Conservation (phyloP, 2,888 invertebrate genomes). For the Mycalesis mineus region DNA sequence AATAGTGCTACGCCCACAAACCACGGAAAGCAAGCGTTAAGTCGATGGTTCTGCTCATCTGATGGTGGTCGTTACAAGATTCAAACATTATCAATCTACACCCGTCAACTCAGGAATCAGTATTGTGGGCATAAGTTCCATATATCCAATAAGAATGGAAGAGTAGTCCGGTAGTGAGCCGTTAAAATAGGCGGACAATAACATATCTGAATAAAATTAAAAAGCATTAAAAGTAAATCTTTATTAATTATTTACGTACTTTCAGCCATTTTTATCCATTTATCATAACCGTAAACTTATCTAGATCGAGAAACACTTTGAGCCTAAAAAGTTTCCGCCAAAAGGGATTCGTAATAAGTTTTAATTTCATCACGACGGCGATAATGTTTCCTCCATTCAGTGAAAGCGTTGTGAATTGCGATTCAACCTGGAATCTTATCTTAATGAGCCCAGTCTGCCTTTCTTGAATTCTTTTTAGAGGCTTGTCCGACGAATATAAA, state of each 20-base stretch:
- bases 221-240: background rate
- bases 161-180: too few relatives aligned
- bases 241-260: background rate
- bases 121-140: too few relatives aligned
- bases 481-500: background rate
- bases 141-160: too few relatives aligned
- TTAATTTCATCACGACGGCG: slow-evolving; percentile 16
- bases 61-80: too few relatives aligned
- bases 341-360: slow-evolving; percentile 6
- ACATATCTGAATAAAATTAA: too few relatives aligned
- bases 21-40: too few relatives aligned
- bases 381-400: slow-evolving; percentile 37
- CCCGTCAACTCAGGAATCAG: too few relatives aligned
- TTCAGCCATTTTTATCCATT: background rate
- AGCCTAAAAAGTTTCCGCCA: background rate
- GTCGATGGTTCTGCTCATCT: too few relatives aligned
- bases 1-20: too few relatives aligned
- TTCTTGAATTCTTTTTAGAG: background rate
- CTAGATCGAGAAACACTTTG: background rate
- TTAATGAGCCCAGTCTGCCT: slow-evolving; percentile 32
- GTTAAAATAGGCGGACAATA: too few relatives aligned
- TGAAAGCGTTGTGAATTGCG: slow-evolving; percentile 36
- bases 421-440: slow-evolving; percentile 37
- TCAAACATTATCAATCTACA: too few relatives aligned
- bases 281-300: background rate